Evolutionary conservation across 2,797 vertebrate genomes (phyloP), one percentile per base, ranked within the genome.

Genomic region (Peromyscus attwateri): DNA sequence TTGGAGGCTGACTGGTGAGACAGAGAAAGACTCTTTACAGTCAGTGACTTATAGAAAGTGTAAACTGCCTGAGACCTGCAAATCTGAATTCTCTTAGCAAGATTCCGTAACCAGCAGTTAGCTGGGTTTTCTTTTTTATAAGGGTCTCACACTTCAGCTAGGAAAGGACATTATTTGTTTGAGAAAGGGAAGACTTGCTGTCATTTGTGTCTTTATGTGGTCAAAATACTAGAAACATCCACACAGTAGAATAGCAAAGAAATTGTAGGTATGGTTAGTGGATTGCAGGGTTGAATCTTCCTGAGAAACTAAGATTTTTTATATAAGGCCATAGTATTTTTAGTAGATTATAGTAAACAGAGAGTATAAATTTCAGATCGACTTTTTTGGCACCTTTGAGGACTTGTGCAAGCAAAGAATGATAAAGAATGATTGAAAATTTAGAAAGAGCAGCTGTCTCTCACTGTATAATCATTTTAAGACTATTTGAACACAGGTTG

Each of bases 341-440:
- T 60, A 55, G 57, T 81, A 70, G 82, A 88, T 91, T 85, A 55
- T 71, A 0, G 11, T 34, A 17, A 88, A 94, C 29, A 92, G 27
- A 85, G 55, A 85, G 60, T 73, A n/a, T 83, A 73, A 89, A 46
- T 62, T 92, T 88, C 92, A 91, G 57, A 60, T 73, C 27, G 79
- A 66, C 13, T 66, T 46, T 95, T 73, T 73, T n/a, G n/a, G 19
- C 7, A 82, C 19, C 25, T 89, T 87, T 90, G 64, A 21, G 55
- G 68, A 94, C 66, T 79, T 93, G 31, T 55, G 16, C 7, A 87
- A 95, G 5, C n/a, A 82, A 37, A 89, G 23, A 70, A 52, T 92
- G 19, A 70, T 87, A 75, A 87, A 80, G 43, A 84, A 31, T 43
- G 68, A 64, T 4, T 70, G 4, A 49, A 80, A 87, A 93, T 93